Percentiles rank a stretch among this genome's conserved stretches.
These are phyloP conservation scores for Papilio gigon DNA, from an alignment of 2,888 invertebrate genomes.

Conservation along the genomic window DNA sequence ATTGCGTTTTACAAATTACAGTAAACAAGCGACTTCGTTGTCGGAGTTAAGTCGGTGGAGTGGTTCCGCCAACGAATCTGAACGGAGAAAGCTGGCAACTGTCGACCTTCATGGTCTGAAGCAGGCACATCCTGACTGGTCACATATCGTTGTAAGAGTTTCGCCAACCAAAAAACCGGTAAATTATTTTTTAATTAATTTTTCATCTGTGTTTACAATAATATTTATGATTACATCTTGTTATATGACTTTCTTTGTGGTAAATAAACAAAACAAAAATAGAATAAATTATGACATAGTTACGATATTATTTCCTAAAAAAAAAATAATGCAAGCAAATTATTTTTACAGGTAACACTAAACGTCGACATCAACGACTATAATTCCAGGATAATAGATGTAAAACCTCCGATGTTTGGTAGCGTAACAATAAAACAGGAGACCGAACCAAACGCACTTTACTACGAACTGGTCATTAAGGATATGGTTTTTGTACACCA, in stretches of 20 bases:
- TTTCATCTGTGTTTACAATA: no score
- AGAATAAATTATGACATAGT: no score
- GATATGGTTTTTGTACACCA: slow-evolving; percentile 83
- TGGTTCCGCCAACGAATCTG: slow-evolving; percentile 61
- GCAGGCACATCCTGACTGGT: slow-evolving; percentile 80
- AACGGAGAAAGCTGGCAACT: slow-evolving; percentile 74
- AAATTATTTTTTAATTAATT: slow-evolving; percentile 52
- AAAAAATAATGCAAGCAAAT: slow-evolving; percentile 7
- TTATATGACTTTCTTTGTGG: neutral
- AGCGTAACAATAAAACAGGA: slow-evolving; percentile 72
- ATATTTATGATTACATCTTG: no score
- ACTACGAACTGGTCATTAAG: slow-evolving; percentile 83
- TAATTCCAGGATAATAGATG: slow-evolving; percentile 61
- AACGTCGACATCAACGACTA: slow-evolving; percentile 85
- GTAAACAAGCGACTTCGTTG: slow-evolving; percentile 68
- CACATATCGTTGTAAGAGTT: slow-evolving; percentile 87
- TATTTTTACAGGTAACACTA: slow-evolving; percentile 79
- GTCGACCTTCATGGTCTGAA: slow-evolving; percentile 85
- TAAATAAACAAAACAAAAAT: neutral
- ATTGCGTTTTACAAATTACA: slow-evolving; percentile 53
- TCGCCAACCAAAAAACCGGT: slow-evolving; percentile 84
- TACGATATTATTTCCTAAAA: no score
- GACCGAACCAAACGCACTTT: slow-evolving; percentile 82
- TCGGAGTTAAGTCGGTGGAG: slow-evolving; percentile 71
- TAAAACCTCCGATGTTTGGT: slow-evolving; percentile 65